These are phyloP conservation scores for Boloria euphrosyne DNA, from an alignment of 2,888 invertebrate species.

Conservation along the genomic window DNA sequence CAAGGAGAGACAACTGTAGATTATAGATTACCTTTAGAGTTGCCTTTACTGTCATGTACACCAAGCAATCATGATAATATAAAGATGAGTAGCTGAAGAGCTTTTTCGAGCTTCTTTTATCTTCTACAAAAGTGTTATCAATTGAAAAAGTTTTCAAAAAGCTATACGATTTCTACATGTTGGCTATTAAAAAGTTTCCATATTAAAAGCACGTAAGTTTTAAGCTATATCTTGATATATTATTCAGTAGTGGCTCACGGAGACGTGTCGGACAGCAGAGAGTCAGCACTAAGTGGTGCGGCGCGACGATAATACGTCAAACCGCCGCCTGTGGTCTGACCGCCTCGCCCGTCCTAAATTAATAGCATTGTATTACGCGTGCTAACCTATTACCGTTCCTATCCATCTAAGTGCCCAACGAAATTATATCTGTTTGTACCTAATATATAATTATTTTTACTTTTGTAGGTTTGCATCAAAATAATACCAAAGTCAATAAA, in stretches of 20 bases:
- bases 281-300: slow-evolving; percentile 59
- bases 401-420: slow-evolving; percentile 6
- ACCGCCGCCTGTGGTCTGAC: slow-evolving; percentile 61
- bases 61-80: too few species aligned
- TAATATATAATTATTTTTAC: background rate
- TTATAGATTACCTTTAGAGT: too few species aligned
- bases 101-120: background rate
- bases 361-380: slow-evolving; percentile 46
- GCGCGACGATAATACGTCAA: slow-evolving; percentile 69
- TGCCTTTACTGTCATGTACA: too few species aligned
- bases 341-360: slow-evolving; percentile 55
- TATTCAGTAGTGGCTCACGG: slow-evolving; percentile 30
- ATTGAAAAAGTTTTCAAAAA: background rate
- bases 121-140: background rate
- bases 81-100: too few species aligned
- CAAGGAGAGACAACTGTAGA: too few species aligned
- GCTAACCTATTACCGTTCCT: slow-evolving; percentile 13
- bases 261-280: slow-evolving; percentile 43
- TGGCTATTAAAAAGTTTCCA: slow-evolving; percentile 6
- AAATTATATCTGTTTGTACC: slow-evolving; percentile 9
- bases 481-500: too few species aligned
- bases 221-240: slow-evolving; percentile 16
- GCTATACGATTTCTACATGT: background rate
- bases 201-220: background rate
- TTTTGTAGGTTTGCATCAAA: too few species aligned